A percentile compares a stretch with the other conserved stretches of the same genome.
Evolutionary conservation across 2,113 vertebrate species (phyloP).

Genomic region (Cromileptes altivelis): DNA sequence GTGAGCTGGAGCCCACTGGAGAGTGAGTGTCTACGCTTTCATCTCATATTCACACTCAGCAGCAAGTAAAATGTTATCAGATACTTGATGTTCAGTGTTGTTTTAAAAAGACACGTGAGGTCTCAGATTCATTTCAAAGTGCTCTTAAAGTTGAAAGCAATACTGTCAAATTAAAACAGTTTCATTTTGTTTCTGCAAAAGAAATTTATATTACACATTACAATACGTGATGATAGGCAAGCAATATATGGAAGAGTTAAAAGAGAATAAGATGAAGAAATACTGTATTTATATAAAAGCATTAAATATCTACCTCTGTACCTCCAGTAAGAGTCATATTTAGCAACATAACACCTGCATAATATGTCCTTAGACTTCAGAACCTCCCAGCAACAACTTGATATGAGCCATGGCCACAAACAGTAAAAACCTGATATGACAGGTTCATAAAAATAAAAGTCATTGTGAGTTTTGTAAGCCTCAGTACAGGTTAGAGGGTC

Average conservation of each 20-base stretch:
- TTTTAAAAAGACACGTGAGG: neutral
- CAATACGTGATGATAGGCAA: no score
- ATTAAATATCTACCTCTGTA: neutral
- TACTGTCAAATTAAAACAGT: no score
- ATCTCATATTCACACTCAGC: neutral
- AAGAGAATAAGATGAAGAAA: neutral
- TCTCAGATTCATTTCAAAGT: neutral
- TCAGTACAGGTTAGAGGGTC: neutral
- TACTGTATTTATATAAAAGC: neutral
- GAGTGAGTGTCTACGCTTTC: slow-evolving; percentile 90
- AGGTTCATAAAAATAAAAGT: neutral
- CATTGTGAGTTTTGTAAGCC: neutral
- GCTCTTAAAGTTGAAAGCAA: no score
- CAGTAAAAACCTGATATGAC: neutral
- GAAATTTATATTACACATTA: no score
- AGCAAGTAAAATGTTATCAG: neutral
- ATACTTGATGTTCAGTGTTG: neutral
- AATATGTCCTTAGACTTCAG: neutral
- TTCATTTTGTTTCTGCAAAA: no score
- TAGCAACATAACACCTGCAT: neutral
- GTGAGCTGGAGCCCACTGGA: slow-evolving; percentile 97
- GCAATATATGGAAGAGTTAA: no score
- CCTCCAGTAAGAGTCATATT: no score
- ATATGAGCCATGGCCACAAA: neutral
- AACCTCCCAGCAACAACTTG: neutral